Evolutionary conservation across 2,113 vertebrate species (phyloP).

Genomic region (Bos indicus): DNA sequence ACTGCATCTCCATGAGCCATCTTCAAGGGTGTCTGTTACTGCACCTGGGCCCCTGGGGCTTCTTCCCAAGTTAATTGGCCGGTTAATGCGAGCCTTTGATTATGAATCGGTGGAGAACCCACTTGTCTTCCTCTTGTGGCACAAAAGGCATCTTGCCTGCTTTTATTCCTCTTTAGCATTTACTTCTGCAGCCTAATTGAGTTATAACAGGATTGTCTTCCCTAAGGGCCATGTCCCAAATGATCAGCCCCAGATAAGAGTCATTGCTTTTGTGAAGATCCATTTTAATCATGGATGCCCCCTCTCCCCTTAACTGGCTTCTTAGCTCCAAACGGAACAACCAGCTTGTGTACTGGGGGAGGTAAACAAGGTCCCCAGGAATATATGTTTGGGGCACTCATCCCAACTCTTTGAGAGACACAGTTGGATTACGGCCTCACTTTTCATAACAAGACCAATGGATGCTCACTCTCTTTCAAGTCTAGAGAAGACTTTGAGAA

Average conservation of each 20-base stretch:
- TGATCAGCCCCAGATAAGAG: not conserved
- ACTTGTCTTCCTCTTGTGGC: slow-evolving; percentile 38
- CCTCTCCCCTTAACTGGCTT: not conserved
- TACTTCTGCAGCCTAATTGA: slow-evolving; percentile 20
- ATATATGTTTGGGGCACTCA: not conserved
- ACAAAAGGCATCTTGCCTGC: slow-evolving; percentile 32
- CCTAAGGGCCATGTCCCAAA: not conserved
- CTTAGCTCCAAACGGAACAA: not conserved
- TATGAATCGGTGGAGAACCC: not conserved
- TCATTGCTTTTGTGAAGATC: not conserved
- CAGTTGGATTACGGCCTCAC: not conserved
- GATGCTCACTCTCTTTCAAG: not conserved
- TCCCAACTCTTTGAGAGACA: not conserved
- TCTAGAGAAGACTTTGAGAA: not conserved
- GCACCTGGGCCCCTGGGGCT: not conserved
- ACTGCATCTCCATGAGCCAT: not conserved
- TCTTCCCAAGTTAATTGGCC: not conserved
- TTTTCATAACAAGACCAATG: not conserved
- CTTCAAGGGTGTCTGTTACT: not conserved
- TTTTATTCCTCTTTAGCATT: slow-evolving; percentile 47
- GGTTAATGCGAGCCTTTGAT: slow-evolving; percentile 10
- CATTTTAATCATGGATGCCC: not conserved
- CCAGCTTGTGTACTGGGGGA: not conserved
- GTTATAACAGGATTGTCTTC: slow-evolving; percentile 35
- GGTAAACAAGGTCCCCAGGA: not conserved